Conservation (phyloP, 2,888 invertebrate species). For the Choristoneura rosaceana region DNA sequence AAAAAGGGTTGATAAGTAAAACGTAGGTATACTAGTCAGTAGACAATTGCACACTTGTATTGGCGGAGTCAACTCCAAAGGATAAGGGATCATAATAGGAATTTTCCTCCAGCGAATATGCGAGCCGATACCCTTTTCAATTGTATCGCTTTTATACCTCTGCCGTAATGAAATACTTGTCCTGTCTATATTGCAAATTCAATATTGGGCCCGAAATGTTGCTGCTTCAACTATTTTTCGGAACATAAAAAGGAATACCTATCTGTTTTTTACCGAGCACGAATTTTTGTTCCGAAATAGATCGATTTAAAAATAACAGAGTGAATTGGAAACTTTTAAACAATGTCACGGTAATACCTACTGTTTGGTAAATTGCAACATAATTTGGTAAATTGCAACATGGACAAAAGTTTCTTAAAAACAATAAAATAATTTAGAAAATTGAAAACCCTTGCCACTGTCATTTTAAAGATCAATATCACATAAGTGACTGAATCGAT, state of each 20-base stretch:
- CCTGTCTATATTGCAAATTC: slow-evolving; percentile 76
- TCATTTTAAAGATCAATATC: no score
- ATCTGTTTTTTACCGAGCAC: slow-evolving; percentile 15
- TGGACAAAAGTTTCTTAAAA: neutral
- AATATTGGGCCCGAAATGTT: slow-evolving; percentile 66
- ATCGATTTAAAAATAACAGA: slow-evolving; percentile 33
- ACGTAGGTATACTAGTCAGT: slow-evolving; percentile 54
- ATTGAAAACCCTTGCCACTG: no score
- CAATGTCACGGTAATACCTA: slow-evolving; percentile 18
- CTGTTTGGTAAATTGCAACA: slow-evolving; percentile 8
- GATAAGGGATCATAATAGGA: slow-evolving; percentile 81
- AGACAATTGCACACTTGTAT: slow-evolving; percentile 77
- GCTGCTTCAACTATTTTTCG: slow-evolving; percentile 43
- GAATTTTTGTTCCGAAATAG: slow-evolving; percentile 16
- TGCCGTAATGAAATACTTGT: slow-evolving; percentile 83
- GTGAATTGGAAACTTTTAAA: slow-evolving; percentile 32
- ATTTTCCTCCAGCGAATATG: slow-evolving; percentile 80
- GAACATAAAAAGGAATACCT: slow-evolving; percentile 20
- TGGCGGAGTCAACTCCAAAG: slow-evolving; percentile 75
- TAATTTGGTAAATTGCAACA: neutral
- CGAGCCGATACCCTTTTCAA: slow-evolving; percentile 82
- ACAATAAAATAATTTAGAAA: neutral
- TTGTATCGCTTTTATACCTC: slow-evolving; percentile 84
- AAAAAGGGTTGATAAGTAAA: neutral
- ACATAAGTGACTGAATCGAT: no score